phyloP scores from a whole-genome alignment of 2,113 vertebrate species.

The Onychorhynchus coronatus region DNA sequence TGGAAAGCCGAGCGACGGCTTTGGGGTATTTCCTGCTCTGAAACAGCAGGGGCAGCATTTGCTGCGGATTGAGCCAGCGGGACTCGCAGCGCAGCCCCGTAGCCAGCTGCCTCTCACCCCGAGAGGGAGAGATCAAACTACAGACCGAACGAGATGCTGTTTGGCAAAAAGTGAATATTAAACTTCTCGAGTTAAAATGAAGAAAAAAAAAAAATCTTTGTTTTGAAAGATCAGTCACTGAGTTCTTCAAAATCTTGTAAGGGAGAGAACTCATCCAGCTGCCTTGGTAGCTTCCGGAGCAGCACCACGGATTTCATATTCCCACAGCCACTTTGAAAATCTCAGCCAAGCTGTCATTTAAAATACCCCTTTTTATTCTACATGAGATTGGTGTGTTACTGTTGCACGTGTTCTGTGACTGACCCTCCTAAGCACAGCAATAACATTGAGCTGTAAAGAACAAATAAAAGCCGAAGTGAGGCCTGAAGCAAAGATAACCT shows the following conservation, averaged over 20 bases:
- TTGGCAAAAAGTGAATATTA: not conserved
- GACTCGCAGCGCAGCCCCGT: not conserved
- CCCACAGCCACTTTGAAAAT: not conserved
- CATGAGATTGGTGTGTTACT: fast-evolving
- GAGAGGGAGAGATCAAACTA: not conserved
- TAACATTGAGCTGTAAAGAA: not conserved
- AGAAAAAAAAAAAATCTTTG: not conserved
- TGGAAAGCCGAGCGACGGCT: not conserved
- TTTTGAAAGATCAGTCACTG: not conserved
- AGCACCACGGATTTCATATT: not conserved
- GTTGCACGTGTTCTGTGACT: not conserved
- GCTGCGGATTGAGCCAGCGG: not conserved
- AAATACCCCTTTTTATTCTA: not conserved
- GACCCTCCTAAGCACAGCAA: not conserved
- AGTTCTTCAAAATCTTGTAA: not conserved
- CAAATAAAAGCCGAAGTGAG: not conserved
- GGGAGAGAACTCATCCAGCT: not conserved
- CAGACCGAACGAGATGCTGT: not conserved
- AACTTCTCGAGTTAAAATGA: not conserved
- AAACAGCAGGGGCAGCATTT: slow-evolving; percentile 51
- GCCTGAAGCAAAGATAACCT: not conserved
- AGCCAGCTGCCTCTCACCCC: not conserved
- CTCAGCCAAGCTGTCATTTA: not conserved
- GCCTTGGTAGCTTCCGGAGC: not conserved
- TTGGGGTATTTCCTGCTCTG: not conserved